Evolutionary conservation across 2,888 invertebrate species (phyloP), one percentile per base, ranked within the genome.

Genomic region (Caenorhabditis uteleia): DNA sequence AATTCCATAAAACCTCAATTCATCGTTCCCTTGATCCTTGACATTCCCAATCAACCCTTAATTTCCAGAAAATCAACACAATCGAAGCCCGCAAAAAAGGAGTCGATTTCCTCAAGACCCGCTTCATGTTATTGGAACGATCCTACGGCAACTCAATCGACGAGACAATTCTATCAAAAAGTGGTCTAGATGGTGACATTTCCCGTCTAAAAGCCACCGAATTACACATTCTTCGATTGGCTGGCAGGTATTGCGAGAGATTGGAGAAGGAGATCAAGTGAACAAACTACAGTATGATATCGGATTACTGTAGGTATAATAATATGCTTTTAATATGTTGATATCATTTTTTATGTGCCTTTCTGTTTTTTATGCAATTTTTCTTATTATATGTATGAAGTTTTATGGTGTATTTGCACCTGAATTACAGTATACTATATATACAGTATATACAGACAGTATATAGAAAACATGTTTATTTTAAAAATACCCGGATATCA

Each of bases 151-250:
- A 66, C 25, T 36, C 51, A 23, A 44, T 54, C 23, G 50, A 59
- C 21, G 46, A 20, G 16, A 43, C 38, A 12, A 51, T 46, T 14
- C 31, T 59, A 12, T 14, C 23, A 26, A 21, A 59, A 26, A 23
- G 46, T 8, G 53, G 58, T 31, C 36, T 49, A 6, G 50, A 49
- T 5, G 65, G 65, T 14, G 65, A 65, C 20, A 36, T 40, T 14
- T 50, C 55, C 12, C 54, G 65, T 10, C 47, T 65, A n/a, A 65
- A 65, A 36, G 26, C 53, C 3, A 31, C 58, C 4, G 65, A 65
- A 36, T 23, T 40, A 14, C 40, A 50, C 2, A 65, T 65, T 36
- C 39, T 65, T 3, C 27, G 42, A 33, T n/a, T 64, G 21, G 53
- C 57, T 6, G 31, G 48, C 3, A 6, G 16, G 0, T 40, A 57